A percentile compares a stretch with the other conserved stretches of the same genome.
phyloP scores from a whole-genome alignment of 2,113 vertebrate genomes.

The Ornithorhynchus anatinus region DNA sequence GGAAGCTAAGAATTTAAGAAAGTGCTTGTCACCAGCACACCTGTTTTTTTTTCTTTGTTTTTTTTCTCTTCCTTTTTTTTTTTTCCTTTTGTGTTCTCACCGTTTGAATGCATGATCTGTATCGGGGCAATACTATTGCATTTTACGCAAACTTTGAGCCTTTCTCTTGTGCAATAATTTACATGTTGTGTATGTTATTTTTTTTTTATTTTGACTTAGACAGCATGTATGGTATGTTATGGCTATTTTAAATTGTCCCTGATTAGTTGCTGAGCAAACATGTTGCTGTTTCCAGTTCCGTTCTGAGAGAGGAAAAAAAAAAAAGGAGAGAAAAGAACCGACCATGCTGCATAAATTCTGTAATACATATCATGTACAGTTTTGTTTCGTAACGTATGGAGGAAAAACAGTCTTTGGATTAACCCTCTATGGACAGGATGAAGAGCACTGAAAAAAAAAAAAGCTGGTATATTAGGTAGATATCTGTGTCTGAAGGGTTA shows the following conservation, averaged over 20 bases:
- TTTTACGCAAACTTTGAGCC: conserved; percentile 99
- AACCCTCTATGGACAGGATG: conserved; percentile 85
- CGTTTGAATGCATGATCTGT: conserved; percentile 99
- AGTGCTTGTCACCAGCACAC: conserved; percentile 98
- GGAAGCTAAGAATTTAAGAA: conserved; percentile 88
- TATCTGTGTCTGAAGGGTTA: conserved; percentile 86
- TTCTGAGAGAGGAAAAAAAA: conserved; percentile 70
- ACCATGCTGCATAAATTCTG: conserved; percentile 97
- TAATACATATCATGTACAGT: conserved; percentile 99
- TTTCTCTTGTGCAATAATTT: conserved; percentile 99
- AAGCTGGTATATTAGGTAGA: conserved; percentile 67
- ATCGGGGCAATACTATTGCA: conserved; percentile 99
- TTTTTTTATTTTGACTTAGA: conserved; percentile 87
- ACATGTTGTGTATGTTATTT: conserved; percentile 98
- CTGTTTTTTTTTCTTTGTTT: conserved; percentile 77
- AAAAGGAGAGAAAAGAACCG: conserved; percentile 64
- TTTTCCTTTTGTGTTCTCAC: conserved; percentile 81
- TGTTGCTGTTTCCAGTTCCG: conserved; percentile 93
- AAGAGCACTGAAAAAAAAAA: conserved; percentile 80
- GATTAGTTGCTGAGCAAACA: conserved; percentile 98
- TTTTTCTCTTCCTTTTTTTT: background rate
- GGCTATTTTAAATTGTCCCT: conserved; percentile 96
- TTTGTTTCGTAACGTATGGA: conserved; percentile 92
- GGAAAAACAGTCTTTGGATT: conserved; percentile 83
- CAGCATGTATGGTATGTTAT: conserved; percentile 99